phyloP scores from a whole-genome alignment of 1,140 invertebrate genomes.

The Hylaeus volcanicus region DNA sequence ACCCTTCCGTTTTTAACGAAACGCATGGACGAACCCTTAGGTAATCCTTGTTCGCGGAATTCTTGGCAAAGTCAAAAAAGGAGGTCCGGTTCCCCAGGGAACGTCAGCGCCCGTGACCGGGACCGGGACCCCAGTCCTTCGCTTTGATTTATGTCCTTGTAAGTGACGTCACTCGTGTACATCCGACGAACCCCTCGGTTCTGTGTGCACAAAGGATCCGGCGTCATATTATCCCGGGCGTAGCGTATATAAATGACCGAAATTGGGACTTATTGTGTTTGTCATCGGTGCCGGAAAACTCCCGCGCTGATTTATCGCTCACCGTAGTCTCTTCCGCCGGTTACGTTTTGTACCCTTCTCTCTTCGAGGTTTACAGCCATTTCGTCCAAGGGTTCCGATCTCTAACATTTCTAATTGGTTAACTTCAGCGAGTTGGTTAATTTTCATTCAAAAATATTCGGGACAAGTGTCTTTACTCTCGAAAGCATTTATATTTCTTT shows the following conservation, averaged over 20 bases:
- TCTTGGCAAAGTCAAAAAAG: conserved; percentile 65
- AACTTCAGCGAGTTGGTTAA: no score
- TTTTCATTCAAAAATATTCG: no score
- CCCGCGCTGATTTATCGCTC: conserved; percentile 77
- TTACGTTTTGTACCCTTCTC: conserved; percentile 14
- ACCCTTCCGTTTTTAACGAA: conserved; percentile 10
- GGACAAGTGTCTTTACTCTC: no score
- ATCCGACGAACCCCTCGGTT: conserved; percentile 59
- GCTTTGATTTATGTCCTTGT: conserved; percentile 82
- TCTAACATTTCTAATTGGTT: neutral
- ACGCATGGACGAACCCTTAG: conserved; percentile 34
- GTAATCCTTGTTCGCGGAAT: conserved; percentile 21
- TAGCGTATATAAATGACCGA: conserved; percentile 80
- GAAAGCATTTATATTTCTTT: no score
- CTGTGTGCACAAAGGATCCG: conserved; percentile 80
- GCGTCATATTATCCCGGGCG: conserved; percentile 78
- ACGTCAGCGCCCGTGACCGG: conserved; percentile 61
- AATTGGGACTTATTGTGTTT: conserved; percentile 81
- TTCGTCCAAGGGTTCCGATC: neutral
- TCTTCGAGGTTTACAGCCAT: no score
- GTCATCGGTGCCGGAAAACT: conserved; percentile 78
- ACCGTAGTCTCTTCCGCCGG: conserved; percentile 11
- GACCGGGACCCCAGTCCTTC: conserved; percentile 76
- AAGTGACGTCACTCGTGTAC: conserved; percentile 81
- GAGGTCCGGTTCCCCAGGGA: conserved; percentile 70